Conservation (phyloP, 2,888 invertebrate species). For the Dicyrtoma fusca region DNA sequence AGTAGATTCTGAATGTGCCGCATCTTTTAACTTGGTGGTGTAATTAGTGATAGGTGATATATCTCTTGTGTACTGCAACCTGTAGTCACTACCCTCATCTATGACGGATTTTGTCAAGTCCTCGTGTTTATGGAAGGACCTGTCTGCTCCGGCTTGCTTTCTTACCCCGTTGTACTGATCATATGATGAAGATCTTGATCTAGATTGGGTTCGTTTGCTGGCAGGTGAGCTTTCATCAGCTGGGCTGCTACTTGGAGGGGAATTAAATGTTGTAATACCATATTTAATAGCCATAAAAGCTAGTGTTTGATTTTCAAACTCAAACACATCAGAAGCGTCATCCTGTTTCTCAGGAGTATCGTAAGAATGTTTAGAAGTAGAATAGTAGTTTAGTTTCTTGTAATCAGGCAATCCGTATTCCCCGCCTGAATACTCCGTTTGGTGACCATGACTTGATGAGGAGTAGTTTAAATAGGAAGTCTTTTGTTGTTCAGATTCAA, state of each 20-base stretch:
- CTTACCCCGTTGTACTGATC: too few species aligned
- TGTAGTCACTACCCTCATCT: not conserved
- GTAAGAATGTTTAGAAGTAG: too few species aligned
- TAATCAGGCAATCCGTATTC: too few species aligned
- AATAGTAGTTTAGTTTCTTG: too few species aligned
- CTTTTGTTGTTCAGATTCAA: too few species aligned
- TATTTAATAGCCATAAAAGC: conserved; percentile 30
- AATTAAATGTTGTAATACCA: conserved; percentile 25
- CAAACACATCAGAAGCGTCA: too few species aligned
- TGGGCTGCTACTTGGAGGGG: not conserved
- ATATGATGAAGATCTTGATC: conserved; percentile 6
- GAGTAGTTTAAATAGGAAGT: too few species aligned
- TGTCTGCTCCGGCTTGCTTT: too few species aligned
- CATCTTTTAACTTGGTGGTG: not conserved
- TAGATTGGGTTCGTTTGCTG: not conserved
- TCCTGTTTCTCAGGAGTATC: too few species aligned
- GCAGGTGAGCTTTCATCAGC: not conserved
- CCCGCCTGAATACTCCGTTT: too few species aligned
- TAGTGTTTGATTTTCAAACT: not conserved
- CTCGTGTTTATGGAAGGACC: not conserved
- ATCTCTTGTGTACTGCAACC: too few species aligned
- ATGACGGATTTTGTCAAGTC: not conserved
- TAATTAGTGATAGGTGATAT: not conserved
- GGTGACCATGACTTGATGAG: too few species aligned
- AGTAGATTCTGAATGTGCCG: not conserved